Percentiles rank a stretch among this genome's conserved stretches.
phyloP scores from a whole-genome alignment of 1,140 invertebrate genomes.

The Phenacoccus solenopsis region DNA sequence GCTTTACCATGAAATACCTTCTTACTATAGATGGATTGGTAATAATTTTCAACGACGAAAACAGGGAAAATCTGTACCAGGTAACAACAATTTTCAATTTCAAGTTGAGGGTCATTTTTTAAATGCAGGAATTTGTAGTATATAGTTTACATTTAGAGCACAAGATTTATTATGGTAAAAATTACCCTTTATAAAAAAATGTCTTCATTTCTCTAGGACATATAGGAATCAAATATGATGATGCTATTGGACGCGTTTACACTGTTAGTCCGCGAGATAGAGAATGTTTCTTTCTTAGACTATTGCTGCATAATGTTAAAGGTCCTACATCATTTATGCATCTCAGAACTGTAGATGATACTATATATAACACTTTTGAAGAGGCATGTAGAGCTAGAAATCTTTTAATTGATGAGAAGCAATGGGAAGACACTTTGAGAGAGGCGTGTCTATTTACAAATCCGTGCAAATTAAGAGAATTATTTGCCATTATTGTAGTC shows the following conservation, averaged over 20 bases:
- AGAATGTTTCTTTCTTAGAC: constrained; percentile 27
- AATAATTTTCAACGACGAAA: background rate
- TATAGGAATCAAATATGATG: constrained; percentile 22
- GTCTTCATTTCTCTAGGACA: background rate
- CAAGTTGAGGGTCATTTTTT: constrained; percentile 9
- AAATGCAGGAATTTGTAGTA: background rate
- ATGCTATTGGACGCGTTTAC: constrained; percentile 30
- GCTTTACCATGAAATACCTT: background rate
- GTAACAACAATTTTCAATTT: background rate
- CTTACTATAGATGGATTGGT: constrained; percentile 16
- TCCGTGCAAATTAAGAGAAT: constrained; percentile 19
- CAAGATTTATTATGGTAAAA: no score
- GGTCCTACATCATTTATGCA: constrained; percentile 33
- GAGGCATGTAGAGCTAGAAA: constrained; percentile 28
- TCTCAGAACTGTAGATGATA: constrained; percentile 31
- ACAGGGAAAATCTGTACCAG: background rate
- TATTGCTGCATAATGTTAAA: constrained; percentile 33
- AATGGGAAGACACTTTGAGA: constrained; percentile 27
- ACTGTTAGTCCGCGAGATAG: constrained; percentile 27
- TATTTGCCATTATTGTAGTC: constrained; percentile 23
- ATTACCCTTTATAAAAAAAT: no score
- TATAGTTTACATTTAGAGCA: constrained; percentile 18
- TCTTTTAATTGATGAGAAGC: constrained; percentile 31
- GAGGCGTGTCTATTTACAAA: constrained; percentile 20
- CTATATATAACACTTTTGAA: constrained; percentile 29